Evolutionary conservation across 2,888 invertebrate species (phyloP).

Genomic region (Leptinotarsa juncta): DNA sequence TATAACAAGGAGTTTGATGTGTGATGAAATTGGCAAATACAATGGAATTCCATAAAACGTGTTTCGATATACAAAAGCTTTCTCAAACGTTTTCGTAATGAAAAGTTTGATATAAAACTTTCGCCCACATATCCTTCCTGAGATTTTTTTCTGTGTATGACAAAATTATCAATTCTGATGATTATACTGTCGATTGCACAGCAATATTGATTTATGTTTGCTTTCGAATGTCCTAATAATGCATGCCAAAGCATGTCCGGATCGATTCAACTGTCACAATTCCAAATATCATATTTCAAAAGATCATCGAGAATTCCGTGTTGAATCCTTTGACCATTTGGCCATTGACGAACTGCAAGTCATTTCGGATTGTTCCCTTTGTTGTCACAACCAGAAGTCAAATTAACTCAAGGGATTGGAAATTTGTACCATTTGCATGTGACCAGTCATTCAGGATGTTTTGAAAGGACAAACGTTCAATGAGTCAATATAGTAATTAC

Average conservation of each 20-base stretch:
- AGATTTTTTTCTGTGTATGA: no score
- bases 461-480: not conserved
- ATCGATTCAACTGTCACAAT: not conserved
- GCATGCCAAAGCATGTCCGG: not conserved
- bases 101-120: no score
- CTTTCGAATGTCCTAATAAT: no score
- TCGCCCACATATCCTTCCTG: no score
- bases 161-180: no score
- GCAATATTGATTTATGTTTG: no score
- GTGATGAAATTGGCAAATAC: no score
- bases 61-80: no score
- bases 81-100: no score
- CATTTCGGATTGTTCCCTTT: slow-evolving; percentile 20
- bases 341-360: slow-evolving; percentile 33
- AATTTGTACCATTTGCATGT: slow-evolving; percentile 22
- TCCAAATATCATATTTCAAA: slow-evolving; percentile 6
- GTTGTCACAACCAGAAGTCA: slow-evolving; percentile 31
- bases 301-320: slow-evolving; percentile 28
- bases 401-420: slow-evolving; percentile 26
- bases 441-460: slow-evolving; percentile 14
- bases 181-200: no score
- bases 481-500: not conserved
- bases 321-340: slow-evolving; percentile 32
- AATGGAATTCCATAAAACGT: no score
- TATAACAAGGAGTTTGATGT: no score